Evolutionary conservation across 2,888 invertebrate genomes (phyloP), one percentile per base, ranked within the genome.

Genomic region (Agrotis exclamationis): DNA sequence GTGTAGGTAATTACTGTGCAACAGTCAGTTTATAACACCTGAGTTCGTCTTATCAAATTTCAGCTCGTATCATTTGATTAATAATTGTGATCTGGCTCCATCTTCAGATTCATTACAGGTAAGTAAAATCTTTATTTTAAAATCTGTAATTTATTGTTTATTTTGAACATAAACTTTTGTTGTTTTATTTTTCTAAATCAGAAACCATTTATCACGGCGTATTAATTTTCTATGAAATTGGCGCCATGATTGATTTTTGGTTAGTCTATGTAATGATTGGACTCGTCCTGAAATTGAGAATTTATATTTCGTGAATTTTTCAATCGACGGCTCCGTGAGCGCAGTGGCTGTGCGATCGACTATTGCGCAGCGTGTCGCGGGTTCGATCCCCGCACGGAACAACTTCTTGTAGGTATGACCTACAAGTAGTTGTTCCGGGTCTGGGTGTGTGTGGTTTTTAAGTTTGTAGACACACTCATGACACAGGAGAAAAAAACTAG

Each of bases 201-300:
- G 6, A 45, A 9, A n/a, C 9, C 1, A 33, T n/a, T n/a, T 22
- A 16, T 53, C 1, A n/a, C 22, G 53, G 68, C 45, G 22, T 65
- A 9, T 22, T 20, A 47, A 59, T 47, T 22, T 65, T 59, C 24
- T 20, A 58, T 14, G 20, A 13, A 47, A 33, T 28, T 57, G 44
- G 44, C n/a, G n/a, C 45, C 16, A 4, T 53, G 14, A 67, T 67
- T 67, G 67, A 67, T 67, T 51, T 67, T 53, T 53, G 18, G 6
- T 20, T 9, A 33, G 3, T 33, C 45, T 13, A 3, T 14, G 51
- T 18, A n/a, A n/a, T n/a, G n/a, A n/a, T n/a, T 11, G 45, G 14
- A 18, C 1, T 14, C 14, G 7, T 33, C 14, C 5, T 24, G 20
- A 18, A 7, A 13, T 28, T 16, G 33, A 6, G 0, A 14, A 0